Base-by-base conservation (phyloP, 1,140 invertebrate species). In the Nymphalis io region DNA sequence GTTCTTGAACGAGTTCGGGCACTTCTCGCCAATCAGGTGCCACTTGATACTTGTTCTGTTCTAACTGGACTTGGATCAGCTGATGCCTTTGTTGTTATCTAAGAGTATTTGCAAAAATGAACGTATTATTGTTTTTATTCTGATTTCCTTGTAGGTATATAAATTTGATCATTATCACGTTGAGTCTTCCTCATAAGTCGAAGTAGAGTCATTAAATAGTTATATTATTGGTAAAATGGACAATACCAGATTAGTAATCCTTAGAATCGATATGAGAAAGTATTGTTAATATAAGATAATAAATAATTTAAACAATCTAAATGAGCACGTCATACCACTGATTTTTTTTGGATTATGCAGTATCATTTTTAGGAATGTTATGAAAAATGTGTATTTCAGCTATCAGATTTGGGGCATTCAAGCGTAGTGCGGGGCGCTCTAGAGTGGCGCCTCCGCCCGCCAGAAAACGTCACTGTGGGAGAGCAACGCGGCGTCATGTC, bases 51-150 rank as follows among this genome's bases (percentile, higher is more conserved):
- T 81, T 76, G 89, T 89, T 91, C 86, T 85, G 79, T 84, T 91
- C 87, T 91, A 89, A 89, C 89, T 89, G 87, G 87, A 89, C 81
- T 86, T 73, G 76, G 74, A 88, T 86, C 87, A 91, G 87, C 89
- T 89, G 89, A 83, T 88, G 70, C 73, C 76, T 76, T 73, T 60
- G 53, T 70, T 69, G 59, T 61, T 61, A 72, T 57, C 67, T 53
- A 51, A 20, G 33, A 55, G 12, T 16, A 53, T 51, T 63, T 53
- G 33, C 33, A 53, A 53, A 53, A 59, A 51, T 46, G 23, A 23
- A 4, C 2, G 21, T 21, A 46, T 42, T 44, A 11, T 8, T 44
- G 23, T 42, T n/a, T 3, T 57, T 12, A 57, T 23, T 33, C 27
- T 57, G 40, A 44, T 33, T 23, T 15, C 11, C 53, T 1, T 33